Base-by-base conservation (phyloP, 2,888 invertebrate genomes). In the Thymelicus acteon region DNA sequence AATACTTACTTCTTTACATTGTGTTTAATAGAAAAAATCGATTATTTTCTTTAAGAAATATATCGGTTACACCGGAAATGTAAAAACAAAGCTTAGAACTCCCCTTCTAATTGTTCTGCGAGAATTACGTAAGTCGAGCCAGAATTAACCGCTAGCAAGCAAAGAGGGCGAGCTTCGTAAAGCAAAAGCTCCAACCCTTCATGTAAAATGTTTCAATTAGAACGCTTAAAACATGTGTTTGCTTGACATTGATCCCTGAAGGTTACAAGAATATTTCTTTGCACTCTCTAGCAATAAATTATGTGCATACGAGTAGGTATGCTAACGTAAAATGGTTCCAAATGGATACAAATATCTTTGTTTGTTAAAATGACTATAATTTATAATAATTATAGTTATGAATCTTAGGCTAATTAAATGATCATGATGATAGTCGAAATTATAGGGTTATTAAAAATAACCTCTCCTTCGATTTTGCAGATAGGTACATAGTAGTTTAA, bases 221-320 rank as follows among this genome's bases (percentile, higher is more conserved):
- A 91, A 86, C 85, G 89, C 82, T 88, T 80, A 79, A 82, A 91
- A 91, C 93, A 93, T 85, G 85, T 93, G 93, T 91, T 92, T 85
- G 82, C 79, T 85, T 85, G 85, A 84, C 85, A 85, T 75, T 87
- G 88, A 91, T 88, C 89, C 87, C 86, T 70, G 74, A 84, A 81
- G 87, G 82, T 72, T 74, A 67, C 78, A 77, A 82, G 81, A 82
- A 72, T 90, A 89, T 89, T 83, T 80, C 82, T 91, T 87, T 80
- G 82, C 81, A 82, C 81, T 81, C 82, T 78, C 78, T 81, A 81
- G 82, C 79, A 83, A 81, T 89, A 85, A 83, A 87, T 89, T 85
- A 85, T 73, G 48, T 31, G 31, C 31, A 31, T 31, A 3, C 2
- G 19, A 0, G 2, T 19, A 19, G 19, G 5, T 31, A 31, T 31